Evolutionary conservation across 2,888 invertebrate species (phyloP).

Genomic region (Aphodius sticticus): DNA sequence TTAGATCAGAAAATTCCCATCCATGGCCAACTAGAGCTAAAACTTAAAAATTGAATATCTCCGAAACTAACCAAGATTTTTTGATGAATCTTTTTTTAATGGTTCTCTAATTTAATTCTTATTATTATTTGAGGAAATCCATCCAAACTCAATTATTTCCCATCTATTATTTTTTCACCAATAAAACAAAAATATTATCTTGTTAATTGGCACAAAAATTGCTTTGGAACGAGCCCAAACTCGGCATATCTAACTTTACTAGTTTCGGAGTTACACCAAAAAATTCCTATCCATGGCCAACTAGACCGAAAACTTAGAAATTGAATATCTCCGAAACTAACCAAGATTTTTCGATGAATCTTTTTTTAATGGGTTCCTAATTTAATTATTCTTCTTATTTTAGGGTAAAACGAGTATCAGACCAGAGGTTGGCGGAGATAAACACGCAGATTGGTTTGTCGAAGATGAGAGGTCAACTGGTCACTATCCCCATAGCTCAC

Average conservation of each 20-base stretch:
- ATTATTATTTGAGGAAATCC: no score
- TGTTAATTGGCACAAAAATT: no score
- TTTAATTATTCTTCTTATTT: constrained; percentile 46
- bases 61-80: not conserved
- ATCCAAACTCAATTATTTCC: no score
- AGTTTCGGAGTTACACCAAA: not conserved
- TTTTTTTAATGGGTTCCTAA: not conserved
- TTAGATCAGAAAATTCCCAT: not conserved
- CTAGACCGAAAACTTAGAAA: not conserved
- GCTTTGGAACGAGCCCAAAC: not conserved
- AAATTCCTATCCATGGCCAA: not conserved
- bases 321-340: not conserved
- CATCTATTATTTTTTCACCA: no score
- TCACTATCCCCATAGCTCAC: constrained; percentile 33
- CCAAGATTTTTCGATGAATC: not conserved
- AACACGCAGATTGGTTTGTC: constrained; percentile 65
- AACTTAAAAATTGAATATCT: not conserved
- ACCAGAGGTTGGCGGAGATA: constrained; percentile 67
- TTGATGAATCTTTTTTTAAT: not conserved
- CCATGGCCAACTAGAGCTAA: not conserved
- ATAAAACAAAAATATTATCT: no score
- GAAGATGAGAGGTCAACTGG: constrained; percentile 55
- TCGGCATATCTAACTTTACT: not conserved
- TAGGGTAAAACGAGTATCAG: constrained; percentile 65
- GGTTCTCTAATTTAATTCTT: not conserved